Evolutionary conservation across 2,113 vertebrate species (phyloP).

Genomic region (Phocoena sinus): DNA sequence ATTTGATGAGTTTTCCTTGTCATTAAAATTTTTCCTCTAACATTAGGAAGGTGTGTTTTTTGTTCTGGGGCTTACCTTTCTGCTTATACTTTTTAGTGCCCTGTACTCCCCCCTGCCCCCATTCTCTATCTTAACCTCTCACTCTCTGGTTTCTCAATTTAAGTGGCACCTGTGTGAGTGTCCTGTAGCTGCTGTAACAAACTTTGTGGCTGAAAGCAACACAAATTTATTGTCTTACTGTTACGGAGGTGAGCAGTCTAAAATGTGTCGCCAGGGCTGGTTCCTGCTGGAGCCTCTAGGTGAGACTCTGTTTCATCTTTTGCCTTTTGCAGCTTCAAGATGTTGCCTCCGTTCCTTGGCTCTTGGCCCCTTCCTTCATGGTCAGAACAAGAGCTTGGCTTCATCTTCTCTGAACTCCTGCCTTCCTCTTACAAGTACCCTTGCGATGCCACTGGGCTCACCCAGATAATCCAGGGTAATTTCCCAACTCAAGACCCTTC

Average conservation of each 20-base stretch:
- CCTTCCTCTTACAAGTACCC: neutral
- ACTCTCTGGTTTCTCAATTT: neutral
- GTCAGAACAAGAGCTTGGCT: neutral
- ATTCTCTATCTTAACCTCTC: neutral
- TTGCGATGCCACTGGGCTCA: neutral
- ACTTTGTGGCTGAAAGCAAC: neutral
- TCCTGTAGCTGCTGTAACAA: neutral
- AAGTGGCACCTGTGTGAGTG: neutral
- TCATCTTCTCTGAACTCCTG: neutral
- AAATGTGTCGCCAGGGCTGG: neutral
- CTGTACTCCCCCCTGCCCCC: too few species aligned
- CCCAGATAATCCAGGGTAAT: neutral
- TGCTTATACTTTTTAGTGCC: too few species aligned
- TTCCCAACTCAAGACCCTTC: too few species aligned
- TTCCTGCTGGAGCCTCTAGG: neutral
- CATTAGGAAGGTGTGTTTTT: neutral
- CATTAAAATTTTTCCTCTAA: neutral
- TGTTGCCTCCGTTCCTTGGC: accelerated
- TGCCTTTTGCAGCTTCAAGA: neutral
- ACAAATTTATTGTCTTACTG: too few species aligned
- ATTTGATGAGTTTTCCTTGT: neutral
- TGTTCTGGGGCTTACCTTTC: neutral
- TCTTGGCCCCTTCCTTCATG: neutral
- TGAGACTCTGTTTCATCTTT: neutral
- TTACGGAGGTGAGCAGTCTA: neutral